Evolutionary conservation across 2,113 vertebrate species (phyloP), one percentile per base, ranked within the genome.

Genomic region (Rhabdomys dilectus): DNA sequence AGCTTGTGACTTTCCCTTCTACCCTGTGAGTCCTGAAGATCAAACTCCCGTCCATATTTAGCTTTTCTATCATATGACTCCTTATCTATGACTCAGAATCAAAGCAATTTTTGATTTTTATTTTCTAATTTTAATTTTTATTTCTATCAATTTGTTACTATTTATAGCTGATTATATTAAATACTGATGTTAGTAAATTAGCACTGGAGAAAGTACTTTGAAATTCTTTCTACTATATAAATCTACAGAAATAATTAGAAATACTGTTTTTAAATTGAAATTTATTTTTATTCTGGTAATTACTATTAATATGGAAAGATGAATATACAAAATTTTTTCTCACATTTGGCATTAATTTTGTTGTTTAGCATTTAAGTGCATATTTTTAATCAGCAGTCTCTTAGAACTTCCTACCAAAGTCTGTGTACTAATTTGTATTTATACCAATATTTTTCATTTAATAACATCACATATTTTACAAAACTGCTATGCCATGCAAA

Each of bases 261-360:
- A 94, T 92, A 1, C 78, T 94, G 36, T 5, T 76, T 72, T 91
- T 88, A 31, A 91, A 75, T 95, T 78, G 6, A 93, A 87, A 92
- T 60, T 95, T 5, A 86, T 45, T 34, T 91, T 93, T 94, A 85
- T 29, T 78, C n/a, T 62, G n/a, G 12, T 72, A 73, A 56, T 89
- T 31, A 13, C 72, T 81, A 75, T 48, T 93, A 78, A 58, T 82
- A n/a, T 91, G 73, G 60, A 77, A 94, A 76, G n/a, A 94, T 91
- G 42, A 97, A 64, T 26, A 91, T 19, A 12, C 36, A 85, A 42
- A 21, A 39, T 64, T 48, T 89, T 70, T 70, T 88, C 26, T 92
- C 16, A 96, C 72, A 62, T 97, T 81, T 97, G 66, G 89, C 31
- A 70, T 96, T 82, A 51, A 62, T 94, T 89, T 53, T 48, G 53